These are phyloP conservation scores for Terebella lapidaria DNA, from an alignment of 2,888 invertebrate species.

Conservation along the genomic window DNA sequence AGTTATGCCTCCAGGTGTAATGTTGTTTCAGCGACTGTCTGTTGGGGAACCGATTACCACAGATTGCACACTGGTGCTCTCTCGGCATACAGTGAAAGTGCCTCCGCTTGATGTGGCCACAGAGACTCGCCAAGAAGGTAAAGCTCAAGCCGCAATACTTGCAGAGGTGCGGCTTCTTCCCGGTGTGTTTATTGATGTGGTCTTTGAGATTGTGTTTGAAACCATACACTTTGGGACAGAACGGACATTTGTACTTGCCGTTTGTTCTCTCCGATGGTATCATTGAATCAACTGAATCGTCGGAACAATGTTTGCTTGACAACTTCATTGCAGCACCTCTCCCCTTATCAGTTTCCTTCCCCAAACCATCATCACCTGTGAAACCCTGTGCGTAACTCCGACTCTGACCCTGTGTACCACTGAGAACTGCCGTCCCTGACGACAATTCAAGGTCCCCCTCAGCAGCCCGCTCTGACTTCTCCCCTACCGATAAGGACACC, in stretches of 20 bases:
- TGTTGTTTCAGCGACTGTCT: constrained; percentile 21
- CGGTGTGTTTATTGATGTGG: constrained; percentile 22
- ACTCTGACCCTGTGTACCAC: no score
- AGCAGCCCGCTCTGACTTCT: no score
- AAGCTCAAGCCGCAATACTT: constrained; percentile 18
- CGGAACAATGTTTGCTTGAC: not conserved
- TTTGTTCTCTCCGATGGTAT: not conserved
- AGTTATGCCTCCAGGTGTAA: constrained; percentile 16
- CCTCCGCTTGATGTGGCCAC: constrained; percentile 15
- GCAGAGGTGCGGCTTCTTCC: constrained; percentile 19
- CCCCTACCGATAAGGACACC: not conserved
- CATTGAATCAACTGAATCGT: not conserved
- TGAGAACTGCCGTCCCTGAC: not conserved
- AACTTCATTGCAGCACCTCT: not conserved
- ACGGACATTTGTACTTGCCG: constrained; percentile 13
- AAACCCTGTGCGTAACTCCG: not conserved
- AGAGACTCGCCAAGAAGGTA: constrained; percentile 17
- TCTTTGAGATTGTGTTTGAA: constrained; percentile 21
- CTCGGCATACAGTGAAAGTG: constrained; percentile 10
- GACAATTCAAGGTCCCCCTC: not conserved
- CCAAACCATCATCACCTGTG: not conserved
- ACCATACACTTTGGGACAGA: constrained; percentile 12
- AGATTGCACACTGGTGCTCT: constrained; percentile 14
- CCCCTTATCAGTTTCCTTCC: not conserved
- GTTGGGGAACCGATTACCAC: constrained; percentile 15